Base-by-base conservation (phyloP, 2,888 invertebrate genomes). In the Halictus ligatus region DNA sequence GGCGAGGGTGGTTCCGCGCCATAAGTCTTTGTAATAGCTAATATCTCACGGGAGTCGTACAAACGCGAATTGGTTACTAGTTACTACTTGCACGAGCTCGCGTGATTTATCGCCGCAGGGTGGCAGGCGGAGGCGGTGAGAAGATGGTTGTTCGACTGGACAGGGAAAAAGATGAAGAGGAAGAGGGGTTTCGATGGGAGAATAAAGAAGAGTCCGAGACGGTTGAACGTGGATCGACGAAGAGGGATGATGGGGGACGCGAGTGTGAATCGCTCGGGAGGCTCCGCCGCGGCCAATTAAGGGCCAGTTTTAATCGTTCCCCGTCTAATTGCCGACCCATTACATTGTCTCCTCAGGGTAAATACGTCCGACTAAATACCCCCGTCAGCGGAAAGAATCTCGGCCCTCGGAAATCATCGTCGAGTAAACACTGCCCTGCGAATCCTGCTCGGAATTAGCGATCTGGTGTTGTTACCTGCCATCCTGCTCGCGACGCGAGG, bases 31-130 rank as follows among this genome's bases (percentile, higher is more conserved):
- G 92, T 93, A 94, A 94, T 94, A 93, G 94, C 94, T 94, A 94
- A 94, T 94, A 94, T 93, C 93, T 94, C 92, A 93, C 91, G 87
- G 90, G 93, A 94, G 93, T 94, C 92, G 92, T 93, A 94, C 93
- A 94, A 94, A 94, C 92, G 93, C 91, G 94, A 94, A 94, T 94
- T 92, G 94, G 94, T 94, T 93, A 94, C 94, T 93, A 93, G 94
- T 94, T 94, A 93, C 93, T 91, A 92, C 94, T 93, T 93, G 90
- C 92, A 93, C 90, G 91, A 92, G 91, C 93, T 91, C 90, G 90
- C 89, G 92, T 93, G 94, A 94, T 94, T 94, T 94, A 94, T 94
- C 89, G 92, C 89, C 79, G 74, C 78, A 54, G 88, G 86, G 86
- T 88, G 78, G 81, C 86, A 74, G 80, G 83, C 75, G 78, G 78